These are phyloP conservation scores for Acronicta leporina DNA, from an alignment of 2,888 invertebrate species.

Conservation along the genomic window DNA sequence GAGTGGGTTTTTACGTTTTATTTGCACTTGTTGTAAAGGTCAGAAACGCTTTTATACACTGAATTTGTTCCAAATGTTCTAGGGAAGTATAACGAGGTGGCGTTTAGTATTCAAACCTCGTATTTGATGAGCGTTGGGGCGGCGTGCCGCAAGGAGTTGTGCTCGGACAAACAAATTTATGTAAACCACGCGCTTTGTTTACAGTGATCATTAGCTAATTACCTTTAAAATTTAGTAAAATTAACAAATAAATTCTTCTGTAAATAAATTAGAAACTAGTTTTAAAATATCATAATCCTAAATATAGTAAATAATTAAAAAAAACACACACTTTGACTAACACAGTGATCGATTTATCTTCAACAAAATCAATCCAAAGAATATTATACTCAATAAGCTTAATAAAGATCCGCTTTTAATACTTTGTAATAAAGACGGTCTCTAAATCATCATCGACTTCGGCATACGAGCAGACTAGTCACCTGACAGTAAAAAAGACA, in stretches of 20 bases:
- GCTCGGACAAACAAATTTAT: slow-evolving; percentile 33
- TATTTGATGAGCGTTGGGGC: slow-evolving; percentile 37
- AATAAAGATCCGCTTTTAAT: not conserved
- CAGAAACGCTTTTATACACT: slow-evolving; percentile 34
- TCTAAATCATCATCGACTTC: too few species aligned
- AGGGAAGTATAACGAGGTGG: slow-evolving; percentile 35
- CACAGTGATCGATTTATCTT: too few species aligned
- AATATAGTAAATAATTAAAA: too few species aligned
- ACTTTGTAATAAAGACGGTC: not conserved
- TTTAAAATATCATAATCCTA: too few species aligned
- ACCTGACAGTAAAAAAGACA: too few species aligned
- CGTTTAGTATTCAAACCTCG: slow-evolving; percentile 52
- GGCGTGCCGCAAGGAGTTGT: slow-evolving; percentile 50
- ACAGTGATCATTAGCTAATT: slow-evolving; percentile 38
- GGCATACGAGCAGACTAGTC: too few species aligned
- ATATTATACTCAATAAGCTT: too few species aligned
- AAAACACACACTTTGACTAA: too few species aligned
- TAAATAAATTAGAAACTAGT: too few species aligned
- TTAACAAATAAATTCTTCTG: too few species aligned
- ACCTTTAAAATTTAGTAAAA: slow-evolving; percentile 8
- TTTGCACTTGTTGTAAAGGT: slow-evolving; percentile 29
- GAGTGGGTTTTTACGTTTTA: slow-evolving; percentile 44
- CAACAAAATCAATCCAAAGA: too few species aligned
- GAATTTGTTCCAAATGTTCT: slow-evolving; percentile 36
- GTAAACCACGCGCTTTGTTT: slow-evolving; percentile 27